Conservation (phyloP, 2,113 vertebrate genomes). For the Cynocephalus volans region DNA sequence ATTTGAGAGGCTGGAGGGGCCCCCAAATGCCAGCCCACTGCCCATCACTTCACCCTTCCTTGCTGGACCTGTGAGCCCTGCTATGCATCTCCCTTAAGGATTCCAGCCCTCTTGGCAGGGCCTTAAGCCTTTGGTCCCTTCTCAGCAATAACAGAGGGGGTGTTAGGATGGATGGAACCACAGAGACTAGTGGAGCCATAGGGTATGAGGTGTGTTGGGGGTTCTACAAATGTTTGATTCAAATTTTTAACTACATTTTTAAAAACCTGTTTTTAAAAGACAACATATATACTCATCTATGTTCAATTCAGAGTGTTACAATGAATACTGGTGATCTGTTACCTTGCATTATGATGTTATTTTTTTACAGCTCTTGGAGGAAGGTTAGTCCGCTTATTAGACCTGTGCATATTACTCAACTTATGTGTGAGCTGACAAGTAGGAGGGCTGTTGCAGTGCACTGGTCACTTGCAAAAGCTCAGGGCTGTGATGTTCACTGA, state of each 20-base stretch:
- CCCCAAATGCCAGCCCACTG: not conserved
- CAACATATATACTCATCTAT: not conserved
- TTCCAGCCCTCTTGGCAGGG: not conserved
- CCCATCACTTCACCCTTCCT: not conserved
- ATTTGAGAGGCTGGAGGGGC: not conserved
- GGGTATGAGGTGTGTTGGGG: too few species aligned
- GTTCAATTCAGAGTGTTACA: not conserved
- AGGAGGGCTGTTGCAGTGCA: not conserved
- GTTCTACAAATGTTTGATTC: not conserved
- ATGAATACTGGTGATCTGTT: not conserved
- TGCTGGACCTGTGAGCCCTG: not conserved
- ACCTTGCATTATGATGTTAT: too few species aligned
- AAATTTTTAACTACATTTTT: not conserved
- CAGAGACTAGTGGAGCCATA: accelerated
- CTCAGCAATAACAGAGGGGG: not conserved
- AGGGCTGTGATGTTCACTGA: not conserved
- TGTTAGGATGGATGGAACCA: not conserved
- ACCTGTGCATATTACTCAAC: not conserved
- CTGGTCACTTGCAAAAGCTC: not conserved
- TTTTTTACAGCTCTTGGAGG: not conserved
- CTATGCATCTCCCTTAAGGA: not conserved
- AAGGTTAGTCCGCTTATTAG: not conserved
- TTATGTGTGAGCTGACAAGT: not conserved
- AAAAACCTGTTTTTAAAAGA: not conserved
- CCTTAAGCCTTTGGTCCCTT: not conserved